Conservation (phyloP, 2,888 invertebrate genomes). For the Drosophila cracens region DNA sequence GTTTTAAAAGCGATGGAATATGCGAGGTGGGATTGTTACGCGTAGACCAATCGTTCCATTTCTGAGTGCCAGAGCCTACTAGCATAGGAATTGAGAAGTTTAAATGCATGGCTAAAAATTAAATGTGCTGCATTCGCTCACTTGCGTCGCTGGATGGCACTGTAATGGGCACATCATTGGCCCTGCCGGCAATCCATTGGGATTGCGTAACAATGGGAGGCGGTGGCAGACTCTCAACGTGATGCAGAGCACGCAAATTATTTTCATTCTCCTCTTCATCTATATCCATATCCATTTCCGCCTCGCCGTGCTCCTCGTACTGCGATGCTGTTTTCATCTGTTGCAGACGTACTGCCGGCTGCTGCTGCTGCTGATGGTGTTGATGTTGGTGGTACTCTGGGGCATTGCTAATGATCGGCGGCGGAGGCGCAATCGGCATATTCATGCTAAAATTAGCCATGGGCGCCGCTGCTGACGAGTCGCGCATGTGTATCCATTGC, state of each 20-base stretch:
- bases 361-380: constrained; percentile 31
- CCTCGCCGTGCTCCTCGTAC: constrained; percentile 90
- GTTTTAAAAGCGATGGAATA: constrained; percentile 80
- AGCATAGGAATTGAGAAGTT: neutral
- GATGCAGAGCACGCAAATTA: constrained; percentile 28
- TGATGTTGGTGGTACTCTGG: constrained; percentile 41
- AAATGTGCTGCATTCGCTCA: constrained; percentile 14
- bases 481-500: constrained; percentile 98
- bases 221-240: constrained; percentile 35
- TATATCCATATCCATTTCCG: constrained; percentile 94
- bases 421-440: constrained; percentile 87
- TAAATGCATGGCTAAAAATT: too few species aligned
- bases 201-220: constrained; percentile 67
- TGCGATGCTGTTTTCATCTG: constrained; percentile 23
- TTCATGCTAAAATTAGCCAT: constrained; percentile 78
- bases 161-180: constrained; percentile 12
- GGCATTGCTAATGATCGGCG: constrained; percentile 81
- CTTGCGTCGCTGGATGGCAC: constrained; percentile 32
- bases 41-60: constrained; percentile 63
- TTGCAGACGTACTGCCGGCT: constrained; percentile 16
- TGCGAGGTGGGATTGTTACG: constrained; percentile 69
- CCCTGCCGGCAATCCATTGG: constrained; percentile 50
- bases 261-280: constrained; percentile 86
- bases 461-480: constrained; percentile 82
- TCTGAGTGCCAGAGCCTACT: constrained; percentile 44